Conservation (phyloP, 2,888 invertebrate species). For the Brenthis daphne region DNA sequence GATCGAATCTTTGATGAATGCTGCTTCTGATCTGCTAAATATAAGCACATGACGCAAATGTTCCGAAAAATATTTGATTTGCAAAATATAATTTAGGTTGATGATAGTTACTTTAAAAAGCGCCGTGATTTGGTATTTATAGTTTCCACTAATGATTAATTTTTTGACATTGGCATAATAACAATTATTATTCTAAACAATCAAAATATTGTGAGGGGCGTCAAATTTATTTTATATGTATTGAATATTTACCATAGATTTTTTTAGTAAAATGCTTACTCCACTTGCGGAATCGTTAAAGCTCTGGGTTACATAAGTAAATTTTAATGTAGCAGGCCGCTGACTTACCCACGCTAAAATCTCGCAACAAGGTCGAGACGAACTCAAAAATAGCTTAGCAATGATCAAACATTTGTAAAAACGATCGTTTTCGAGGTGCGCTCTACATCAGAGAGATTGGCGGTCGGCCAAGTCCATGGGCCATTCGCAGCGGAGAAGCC, state of each 20-base stretch:
- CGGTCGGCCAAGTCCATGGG: conserved; percentile 65
- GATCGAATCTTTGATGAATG: conserved; percentile 52
- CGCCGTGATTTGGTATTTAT: conserved; percentile 1
- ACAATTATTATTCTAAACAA: background rate
- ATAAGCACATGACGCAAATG: conserved; percentile 59
- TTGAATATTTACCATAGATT: no score
- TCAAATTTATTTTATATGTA: no score
- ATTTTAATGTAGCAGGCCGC: conserved; percentile 68
- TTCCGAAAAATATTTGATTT: conserved; percentile 40
- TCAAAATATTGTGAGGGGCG: no score
- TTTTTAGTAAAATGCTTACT: background rate
- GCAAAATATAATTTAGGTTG: conserved; percentile 32
- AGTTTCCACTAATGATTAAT: background rate
- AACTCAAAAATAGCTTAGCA: conserved; percentile 72
- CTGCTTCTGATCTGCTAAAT: conserved; percentile 52
- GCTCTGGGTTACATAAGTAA: conserved; percentile 54
- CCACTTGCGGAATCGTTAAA: background rate
- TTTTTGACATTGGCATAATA: conserved; percentile 1
- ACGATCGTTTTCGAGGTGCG: conserved; percentile 72
- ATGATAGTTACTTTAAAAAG: conserved; percentile 23
- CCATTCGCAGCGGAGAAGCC: conserved; percentile 70
- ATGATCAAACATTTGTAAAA: conserved; percentile 76
- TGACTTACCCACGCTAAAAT: conserved; percentile 59
- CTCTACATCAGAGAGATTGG: conserved; percentile 62
- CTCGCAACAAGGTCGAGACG: conserved; percentile 71